Percentiles rank a stretch among this genome's conserved stretches.
These are phyloP conservation scores for Lepas anatifera DNA, from an alignment of 2,888 invertebrate genomes.

Conservation along the genomic window DNA sequence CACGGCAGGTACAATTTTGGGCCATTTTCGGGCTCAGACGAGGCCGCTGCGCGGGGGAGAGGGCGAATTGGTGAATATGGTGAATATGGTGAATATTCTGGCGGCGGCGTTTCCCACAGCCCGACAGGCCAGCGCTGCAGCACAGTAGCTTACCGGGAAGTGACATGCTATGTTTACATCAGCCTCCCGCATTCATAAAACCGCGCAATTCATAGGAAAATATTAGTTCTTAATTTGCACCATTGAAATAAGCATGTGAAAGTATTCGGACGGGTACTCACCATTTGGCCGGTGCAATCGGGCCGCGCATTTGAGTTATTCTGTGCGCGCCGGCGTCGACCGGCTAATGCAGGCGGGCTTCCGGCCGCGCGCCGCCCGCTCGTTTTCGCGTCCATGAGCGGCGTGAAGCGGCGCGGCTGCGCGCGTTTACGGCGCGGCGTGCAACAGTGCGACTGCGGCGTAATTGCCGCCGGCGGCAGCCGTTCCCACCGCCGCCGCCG, in stretches of 20 bases:
- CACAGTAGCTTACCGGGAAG: background rate
- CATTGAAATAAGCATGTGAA: background rate
- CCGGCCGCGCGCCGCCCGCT: too few relatives aligned
- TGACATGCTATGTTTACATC: background rate
- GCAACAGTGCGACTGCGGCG: background rate
- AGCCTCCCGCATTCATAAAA: background rate
- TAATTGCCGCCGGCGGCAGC: background rate
- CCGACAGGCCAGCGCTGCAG: background rate
- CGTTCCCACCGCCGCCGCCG: background rate
- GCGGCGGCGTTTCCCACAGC: background rate
- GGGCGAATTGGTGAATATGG: too few relatives aligned
- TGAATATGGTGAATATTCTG: too few relatives aligned
- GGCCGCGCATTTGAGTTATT: background rate
- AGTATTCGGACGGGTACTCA: background rate
- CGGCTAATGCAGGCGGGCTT: background rate
- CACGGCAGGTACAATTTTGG: too few relatives aligned
- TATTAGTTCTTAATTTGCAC: background rate
- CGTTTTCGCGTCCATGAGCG: background rate
- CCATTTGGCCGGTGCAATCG: background rate
- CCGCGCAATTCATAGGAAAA: background rate
- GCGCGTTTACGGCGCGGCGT: background rate
- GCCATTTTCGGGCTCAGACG: too few relatives aligned
- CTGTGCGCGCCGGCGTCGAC: background rate
- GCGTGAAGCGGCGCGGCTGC: background rate
- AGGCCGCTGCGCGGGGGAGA: too few relatives aligned